Percentiles rank a stretch among this genome's conserved stretches.
These are phyloP conservation scores for Lacerta agilis DNA, from an alignment of 2,797 vertebrate genomes.

Conservation along the genomic window DNA sequence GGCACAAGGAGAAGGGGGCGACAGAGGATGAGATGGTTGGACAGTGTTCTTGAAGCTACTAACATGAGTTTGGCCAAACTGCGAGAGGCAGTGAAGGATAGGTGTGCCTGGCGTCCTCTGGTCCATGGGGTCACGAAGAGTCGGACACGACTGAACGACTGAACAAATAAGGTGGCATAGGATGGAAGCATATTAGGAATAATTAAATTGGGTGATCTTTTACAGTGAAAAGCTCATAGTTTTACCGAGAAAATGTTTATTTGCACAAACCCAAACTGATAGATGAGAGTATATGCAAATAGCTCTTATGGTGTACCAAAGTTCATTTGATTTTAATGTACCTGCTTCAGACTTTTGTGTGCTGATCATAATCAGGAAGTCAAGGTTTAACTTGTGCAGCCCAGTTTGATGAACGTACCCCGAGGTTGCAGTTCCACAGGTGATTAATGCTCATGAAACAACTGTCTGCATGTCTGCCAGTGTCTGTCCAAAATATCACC, in stretches of 20 bases:
- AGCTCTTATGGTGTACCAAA: background rate
- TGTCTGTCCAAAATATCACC: constrained; percentile 52
- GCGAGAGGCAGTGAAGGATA: too few species aligned
- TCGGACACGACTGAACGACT: too few species aligned
- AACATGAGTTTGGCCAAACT: too few species aligned
- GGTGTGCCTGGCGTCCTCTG: too few species aligned
- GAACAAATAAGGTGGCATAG: background rate
- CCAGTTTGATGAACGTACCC: constrained; percentile 41
- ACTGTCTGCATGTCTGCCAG: constrained; percentile 63
- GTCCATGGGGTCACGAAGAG: too few species aligned
- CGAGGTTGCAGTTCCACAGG: constrained; percentile 46
- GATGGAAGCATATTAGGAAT: constrained; percentile 32
- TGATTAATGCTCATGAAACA: constrained; percentile 74
- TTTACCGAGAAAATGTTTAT: background rate
- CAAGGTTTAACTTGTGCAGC: constrained; percentile 54
- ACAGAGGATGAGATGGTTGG: too few species aligned
- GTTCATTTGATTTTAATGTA: constrained; percentile 18
- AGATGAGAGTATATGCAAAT: background rate
- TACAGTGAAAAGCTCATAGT: background rate
- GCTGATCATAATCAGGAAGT: constrained; percentile 21
- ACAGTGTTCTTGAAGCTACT: too few species aligned
- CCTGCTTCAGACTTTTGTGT: constrained; percentile 7
- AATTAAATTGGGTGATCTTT: background rate
- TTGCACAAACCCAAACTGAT: background rate
- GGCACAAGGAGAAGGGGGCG: too few species aligned